Conservation (phyloP, 2,888 invertebrate genomes). For the Leucophenga montana region DNA sequence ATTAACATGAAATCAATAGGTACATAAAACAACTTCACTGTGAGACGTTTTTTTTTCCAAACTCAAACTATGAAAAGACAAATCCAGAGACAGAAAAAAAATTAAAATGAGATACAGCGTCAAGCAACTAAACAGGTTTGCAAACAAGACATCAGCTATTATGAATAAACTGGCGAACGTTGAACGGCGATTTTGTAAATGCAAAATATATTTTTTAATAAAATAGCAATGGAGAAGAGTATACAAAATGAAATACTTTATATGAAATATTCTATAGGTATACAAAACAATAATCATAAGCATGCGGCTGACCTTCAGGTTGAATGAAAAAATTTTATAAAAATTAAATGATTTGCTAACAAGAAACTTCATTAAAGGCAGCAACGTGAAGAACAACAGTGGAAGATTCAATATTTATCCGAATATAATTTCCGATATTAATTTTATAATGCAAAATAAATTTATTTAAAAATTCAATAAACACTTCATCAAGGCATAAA, state of each 20-base stretch:
- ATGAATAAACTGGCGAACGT: too few species aligned
- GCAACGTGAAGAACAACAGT: background rate
- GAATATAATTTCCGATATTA: too few species aligned
- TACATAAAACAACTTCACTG: slow-evolving; percentile 9
- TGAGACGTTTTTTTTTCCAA: background rate
- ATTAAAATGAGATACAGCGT: background rate
- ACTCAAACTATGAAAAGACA: too few species aligned
- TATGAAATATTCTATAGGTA: background rate
- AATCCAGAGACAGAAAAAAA: too few species aligned
- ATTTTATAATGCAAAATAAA: background rate
- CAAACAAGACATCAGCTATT: background rate
- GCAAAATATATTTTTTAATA: background rate
- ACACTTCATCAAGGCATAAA: background rate
- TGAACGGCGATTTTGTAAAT: slow-evolving; percentile 1
- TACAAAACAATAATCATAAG: background rate
- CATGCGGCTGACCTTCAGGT: background rate
- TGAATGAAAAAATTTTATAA: slow-evolving; percentile 5
- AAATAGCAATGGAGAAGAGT: too few species aligned
- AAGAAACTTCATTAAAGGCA: background rate
- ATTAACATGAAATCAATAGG: slow-evolving; percentile 17
- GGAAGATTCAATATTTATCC: background rate
- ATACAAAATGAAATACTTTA: too few species aligned
- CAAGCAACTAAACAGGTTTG: slow-evolving; percentile 9
- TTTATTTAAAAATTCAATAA: background rate
- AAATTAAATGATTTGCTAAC: background rate